Evolutionary conservation across 2,888 invertebrate genomes (phyloP), one percentile per base, ranked within the genome.

Genomic region (Dolichopus griseipennis): DNA sequence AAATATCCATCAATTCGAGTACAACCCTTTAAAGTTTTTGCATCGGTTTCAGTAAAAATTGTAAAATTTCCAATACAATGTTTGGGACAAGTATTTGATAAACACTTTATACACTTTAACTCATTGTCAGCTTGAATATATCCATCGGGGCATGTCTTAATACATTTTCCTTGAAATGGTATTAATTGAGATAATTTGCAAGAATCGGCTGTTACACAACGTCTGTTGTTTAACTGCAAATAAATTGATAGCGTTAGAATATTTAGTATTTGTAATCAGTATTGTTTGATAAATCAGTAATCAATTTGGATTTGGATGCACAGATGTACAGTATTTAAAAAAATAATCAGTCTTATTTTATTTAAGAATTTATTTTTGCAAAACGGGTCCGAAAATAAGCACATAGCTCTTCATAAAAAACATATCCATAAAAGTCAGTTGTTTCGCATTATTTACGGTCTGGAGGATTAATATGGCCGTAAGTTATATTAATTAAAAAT

Each of bases 1-100:
- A 93, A 77, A 1, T 86, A 84, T 0, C 91, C 91, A 34, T 85
- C 82, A 65, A 94, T 87, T 66, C 85, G 83, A 0, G 88, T 88
- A 75, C 92, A 92, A 1, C 87, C 88, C 43, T 83, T 83, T 20
- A 90, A 79, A 18, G 77, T 77, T 73, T 86, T 83, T 1, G 87
- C 85, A 65, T 83, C 81, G 20, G 83, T 81, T 41, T 87, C 81
- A 71, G 84, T 85, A 69, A 85, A 27, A 62, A 62, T 84, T 3
- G 89, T 82, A 27, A 77, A 74, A 8, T 77, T 79, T 0, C 83
- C 83, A 2, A 73, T 72, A 72, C 87, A 87, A 7, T 78, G 80
- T 73, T 83, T 64, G 21, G 68, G 69, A 67, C 81, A 80, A 10
- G 73, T 68, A 10, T 75, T 20, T 8, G 5, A 71, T 5, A 74